Percentiles rank a stretch among this genome's conserved stretches.
These are phyloP conservation scores for Ochropacha duplaris DNA, from an alignment of 2,888 invertebrate genomes.

Conservation along the genomic window DNA sequence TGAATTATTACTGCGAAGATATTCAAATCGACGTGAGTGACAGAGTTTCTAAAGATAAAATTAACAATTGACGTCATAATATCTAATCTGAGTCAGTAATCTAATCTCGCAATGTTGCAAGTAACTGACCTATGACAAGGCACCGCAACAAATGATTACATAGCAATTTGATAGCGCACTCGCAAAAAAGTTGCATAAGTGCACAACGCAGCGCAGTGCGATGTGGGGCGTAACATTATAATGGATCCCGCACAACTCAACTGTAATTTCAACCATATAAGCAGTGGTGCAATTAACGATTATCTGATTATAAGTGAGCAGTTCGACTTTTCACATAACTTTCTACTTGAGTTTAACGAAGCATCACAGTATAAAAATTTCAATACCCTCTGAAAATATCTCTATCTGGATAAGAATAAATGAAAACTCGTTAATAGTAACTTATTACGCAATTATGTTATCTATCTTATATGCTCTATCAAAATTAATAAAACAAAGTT, in stretches of 20 bases:
- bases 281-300: constrained; percentile 18
- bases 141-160: constrained; percentile 47
- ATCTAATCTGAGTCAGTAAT: constrained; percentile 61
- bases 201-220: constrained; percentile 28
- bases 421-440: background rate
- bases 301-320: constrained; percentile 21
- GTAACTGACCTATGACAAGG: constrained; percentile 75
- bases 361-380: background rate
- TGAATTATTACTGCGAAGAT: background rate
- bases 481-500: too few species aligned
- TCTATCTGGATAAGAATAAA: background rate
- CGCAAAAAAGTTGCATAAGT: constrained; percentile 62
- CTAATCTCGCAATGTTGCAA: constrained; percentile 52
- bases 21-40: background rate
- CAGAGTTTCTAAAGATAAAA: constrained; percentile 10
- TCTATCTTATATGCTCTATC: too few species aligned
- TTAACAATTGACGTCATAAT: constrained; percentile 27
- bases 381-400: background rate
- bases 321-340: constrained; percentile 16
- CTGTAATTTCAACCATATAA: background rate
- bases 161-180: constrained; percentile 51
- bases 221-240: constrained; percentile 20
- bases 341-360: background rate
- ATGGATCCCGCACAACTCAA: background rate
- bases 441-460: background rate